phyloP scores from a whole-genome alignment of 2,113 vertebrate species.

The Calidris pugnax region DNA sequence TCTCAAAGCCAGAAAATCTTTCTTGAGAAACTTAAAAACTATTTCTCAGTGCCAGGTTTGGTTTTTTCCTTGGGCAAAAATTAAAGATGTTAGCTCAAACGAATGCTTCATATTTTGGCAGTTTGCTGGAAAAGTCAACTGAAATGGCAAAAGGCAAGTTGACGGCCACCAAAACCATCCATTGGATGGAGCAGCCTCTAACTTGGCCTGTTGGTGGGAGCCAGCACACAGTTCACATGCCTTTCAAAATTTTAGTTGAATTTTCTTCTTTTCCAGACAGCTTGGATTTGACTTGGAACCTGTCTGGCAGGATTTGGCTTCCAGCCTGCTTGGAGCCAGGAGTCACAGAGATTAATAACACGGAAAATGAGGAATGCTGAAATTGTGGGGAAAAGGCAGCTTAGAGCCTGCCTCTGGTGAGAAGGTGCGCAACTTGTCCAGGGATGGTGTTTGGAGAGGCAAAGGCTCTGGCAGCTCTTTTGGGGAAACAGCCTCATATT shows the following conservation, averaged over 20 bases:
- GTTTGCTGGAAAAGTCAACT: background rate
- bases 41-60: background rate
- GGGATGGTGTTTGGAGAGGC: background rate
- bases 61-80: background rate
- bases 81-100: background rate
- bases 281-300: background rate
- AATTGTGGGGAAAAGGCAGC: background rate
- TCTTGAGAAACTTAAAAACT: background rate
- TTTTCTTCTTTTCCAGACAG: slow-evolving; percentile 23
- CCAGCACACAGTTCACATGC: background rate
- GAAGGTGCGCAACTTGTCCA: background rate
- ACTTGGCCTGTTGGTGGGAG: background rate
- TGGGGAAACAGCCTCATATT: background rate
- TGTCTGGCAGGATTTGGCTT: slow-evolving; percentile 29
- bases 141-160: background rate
- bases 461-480: background rate
- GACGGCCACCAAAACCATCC: background rate
- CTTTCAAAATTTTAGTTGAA: background rate
- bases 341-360: background rate
- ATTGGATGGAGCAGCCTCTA: background rate
- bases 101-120: background rate
- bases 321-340: background rate
- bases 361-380: slow-evolving; percentile 40
- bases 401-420: background rate
- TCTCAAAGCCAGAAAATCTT: background rate